Evolutionary conservation across 2,797 vertebrate genomes (phyloP), one percentile per base, ranked within the genome.

Genomic region (Tokudaia tokunoshimensis): DNA sequence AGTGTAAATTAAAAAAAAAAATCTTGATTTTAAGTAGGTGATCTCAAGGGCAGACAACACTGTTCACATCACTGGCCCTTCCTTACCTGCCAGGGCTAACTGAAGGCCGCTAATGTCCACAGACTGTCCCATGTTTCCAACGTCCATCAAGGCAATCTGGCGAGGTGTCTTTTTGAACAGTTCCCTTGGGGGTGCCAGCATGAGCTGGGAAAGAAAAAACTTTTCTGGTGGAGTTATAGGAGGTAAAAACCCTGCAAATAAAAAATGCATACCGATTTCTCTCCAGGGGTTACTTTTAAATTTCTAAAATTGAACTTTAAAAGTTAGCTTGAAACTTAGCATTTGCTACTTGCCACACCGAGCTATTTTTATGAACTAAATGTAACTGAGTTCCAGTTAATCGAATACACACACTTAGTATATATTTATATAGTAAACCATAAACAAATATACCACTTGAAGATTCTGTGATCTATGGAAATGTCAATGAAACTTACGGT

Each of bases 151-250:
- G 12, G 99, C 99, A 9, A 99, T 99, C 98, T 99, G 99, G 14
- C 99, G 98, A 24, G 99, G 99, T 0, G 99, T 99, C 98, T 99
- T 99, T 98, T 99, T 99, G 98, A 99, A 99, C 63, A 99, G 99
- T 13, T 99, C 99, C 84, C 99, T 98, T 55, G 99, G 99, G 1
- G 99, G 99, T 2, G 99, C 99, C 98, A 99, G 93, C 99, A 99
- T 99, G 95, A 99, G 99, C 95, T 99, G 99, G 29, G 99, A 99
- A 91, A 99, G 99, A 94, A 99, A 99, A 98, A 99, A 99, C 98
- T 99, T 99, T 98, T 99, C 99, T 0, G 99, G 99, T 91, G 99
- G 99, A 6, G 99, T 99, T 98, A 99, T 99, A 84, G 99, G 99
- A 20, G 99, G 99, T 44, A 99, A 98, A 98, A 99, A 99, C 37